These are phyloP conservation scores for Calameuta idolon DNA, from an alignment of 2,888 invertebrate species.

Conservation along the genomic window DNA sequence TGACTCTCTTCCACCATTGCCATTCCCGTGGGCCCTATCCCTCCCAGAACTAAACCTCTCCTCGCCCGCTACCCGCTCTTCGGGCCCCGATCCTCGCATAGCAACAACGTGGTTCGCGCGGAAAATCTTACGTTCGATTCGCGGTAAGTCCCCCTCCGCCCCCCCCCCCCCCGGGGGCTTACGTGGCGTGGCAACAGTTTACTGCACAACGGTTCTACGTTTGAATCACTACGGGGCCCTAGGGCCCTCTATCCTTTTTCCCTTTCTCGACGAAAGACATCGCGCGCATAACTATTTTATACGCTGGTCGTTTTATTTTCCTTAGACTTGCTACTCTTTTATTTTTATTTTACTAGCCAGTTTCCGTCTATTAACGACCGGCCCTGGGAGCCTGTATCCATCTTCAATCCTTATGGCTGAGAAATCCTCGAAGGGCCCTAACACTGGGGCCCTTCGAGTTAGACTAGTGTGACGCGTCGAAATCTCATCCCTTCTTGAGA, in stretches of 20 bases:
- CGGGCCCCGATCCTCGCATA: conserved; percentile 31
- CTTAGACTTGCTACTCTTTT: background rate
- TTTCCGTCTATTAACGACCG: background rate
- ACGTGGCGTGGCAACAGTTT: conserved; percentile 17
- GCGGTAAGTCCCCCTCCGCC: conserved; percentile 13
- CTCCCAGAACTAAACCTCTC: conserved; percentile 13
- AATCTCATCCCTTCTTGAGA: background rate
- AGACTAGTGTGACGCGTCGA: background rate
- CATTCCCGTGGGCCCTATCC: conserved; percentile 18
- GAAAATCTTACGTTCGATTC: conserved; percentile 19
- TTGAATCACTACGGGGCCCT: conserved; percentile 10
- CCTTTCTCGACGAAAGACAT: background rate
- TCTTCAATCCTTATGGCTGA: background rate
- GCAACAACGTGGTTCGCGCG: conserved; percentile 28
- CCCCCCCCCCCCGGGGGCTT: background rate
- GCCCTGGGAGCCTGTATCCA: background rate
- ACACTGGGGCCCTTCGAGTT: background rate
- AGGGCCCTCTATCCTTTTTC: background rate
- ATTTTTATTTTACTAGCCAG: background rate
- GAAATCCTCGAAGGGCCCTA: background rate
- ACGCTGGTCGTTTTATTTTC: background rate
- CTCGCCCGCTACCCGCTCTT: conserved; percentile 22
- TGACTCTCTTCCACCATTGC: conserved; percentile 12
- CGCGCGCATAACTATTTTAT: background rate
- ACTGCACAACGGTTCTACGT: conserved; percentile 20